Evolutionary conservation across 2,797 vertebrate genomes (phyloP).

Genomic region (Jordanella pulchra): DNA sequence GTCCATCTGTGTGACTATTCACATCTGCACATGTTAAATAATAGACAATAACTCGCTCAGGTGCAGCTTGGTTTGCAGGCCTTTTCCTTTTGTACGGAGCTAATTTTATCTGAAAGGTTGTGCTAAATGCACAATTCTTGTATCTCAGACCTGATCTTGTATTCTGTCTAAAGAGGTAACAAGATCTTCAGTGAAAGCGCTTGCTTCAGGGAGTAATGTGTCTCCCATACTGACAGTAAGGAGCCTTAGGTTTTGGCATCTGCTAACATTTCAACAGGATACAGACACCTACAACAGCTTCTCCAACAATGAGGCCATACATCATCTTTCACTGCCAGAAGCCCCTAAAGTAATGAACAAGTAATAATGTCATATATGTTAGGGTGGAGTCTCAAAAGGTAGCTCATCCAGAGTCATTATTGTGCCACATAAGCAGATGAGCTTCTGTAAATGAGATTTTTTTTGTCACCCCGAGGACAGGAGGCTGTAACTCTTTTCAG

Average conservation of each 20-base stretch:
- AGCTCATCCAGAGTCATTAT: constrained; percentile 71
- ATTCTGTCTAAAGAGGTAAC: constrained; percentile 50
- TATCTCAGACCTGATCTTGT: constrained; percentile 47
- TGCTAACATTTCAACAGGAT: constrained; percentile 56
- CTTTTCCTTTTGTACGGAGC: constrained; percentile 42
- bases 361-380: constrained; percentile 70
- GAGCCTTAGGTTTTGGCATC: constrained; percentile 65
- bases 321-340: constrained; percentile 65
- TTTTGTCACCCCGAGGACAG: constrained; percentile 66
- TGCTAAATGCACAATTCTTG: constrained; percentile 68
- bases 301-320: constrained; percentile 47
- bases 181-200: constrained; percentile 43
- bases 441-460: constrained; percentile 70
- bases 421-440: constrained; percentile 70
- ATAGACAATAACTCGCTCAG: constrained; percentile 70
- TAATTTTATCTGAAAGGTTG: constrained; percentile 56
- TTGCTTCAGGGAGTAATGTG: constrained; percentile 54
- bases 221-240: constrained; percentile 53
- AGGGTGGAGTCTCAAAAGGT: constrained; percentile 67
- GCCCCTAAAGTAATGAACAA: constrained; percentile 71
- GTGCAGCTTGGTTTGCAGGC: constrained; percentile 45
- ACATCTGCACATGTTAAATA: constrained; percentile 77
- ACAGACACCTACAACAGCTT: constrained; percentile 53
- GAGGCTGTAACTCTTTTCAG: constrained; percentile 58
- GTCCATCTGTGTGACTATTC: constrained; percentile 73